Evolutionary conservation across 1,140 invertebrate species (phyloP).

Genomic region (Planococcus citri): DNA sequence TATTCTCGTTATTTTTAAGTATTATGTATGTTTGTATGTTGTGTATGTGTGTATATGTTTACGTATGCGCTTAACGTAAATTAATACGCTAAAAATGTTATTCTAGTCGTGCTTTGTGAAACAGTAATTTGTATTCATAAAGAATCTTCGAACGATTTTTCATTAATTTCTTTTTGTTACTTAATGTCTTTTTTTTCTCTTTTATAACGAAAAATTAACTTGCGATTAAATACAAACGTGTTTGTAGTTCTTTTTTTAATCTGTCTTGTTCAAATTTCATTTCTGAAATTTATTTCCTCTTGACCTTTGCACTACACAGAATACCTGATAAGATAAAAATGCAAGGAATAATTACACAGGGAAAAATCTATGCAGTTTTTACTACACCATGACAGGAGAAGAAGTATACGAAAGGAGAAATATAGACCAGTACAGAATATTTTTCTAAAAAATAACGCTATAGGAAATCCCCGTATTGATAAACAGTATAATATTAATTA

Average conservation of each 20-base stretch:
- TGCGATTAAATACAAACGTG: not conserved
- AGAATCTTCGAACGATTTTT: slow-evolving; percentile 8
- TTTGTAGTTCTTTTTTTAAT: not conserved
- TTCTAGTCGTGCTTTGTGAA: slow-evolving; percentile 19
- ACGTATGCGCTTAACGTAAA: slow-evolving; percentile 16
- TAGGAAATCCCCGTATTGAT: too few species aligned
- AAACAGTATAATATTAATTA: too few species aligned
- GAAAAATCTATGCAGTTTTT: too few species aligned
- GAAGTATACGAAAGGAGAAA: too few species aligned
- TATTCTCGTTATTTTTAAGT: slow-evolving; percentile 12
- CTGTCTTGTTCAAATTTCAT: too few species aligned
- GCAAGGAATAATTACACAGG: too few species aligned
- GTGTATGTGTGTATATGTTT: slow-evolving; percentile 11
- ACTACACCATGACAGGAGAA: too few species aligned
- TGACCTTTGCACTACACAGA: too few species aligned
- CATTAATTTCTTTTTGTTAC: slow-evolving; percentile 11
- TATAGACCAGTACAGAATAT: too few species aligned
- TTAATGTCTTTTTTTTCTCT: not conserved
- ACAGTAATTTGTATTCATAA: not conserved
- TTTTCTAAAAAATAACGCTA: too few species aligned
- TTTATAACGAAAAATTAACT: not conserved
- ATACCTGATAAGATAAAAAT: too few species aligned
- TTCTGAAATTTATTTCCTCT: too few species aligned
- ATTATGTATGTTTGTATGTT: slow-evolving; percentile 11
- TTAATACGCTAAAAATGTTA: slow-evolving; percentile 15